These are phyloP conservation scores for Penaeus chinensis DNA, from an alignment of 1,140 invertebrate species.

Conservation along the genomic window DNA sequence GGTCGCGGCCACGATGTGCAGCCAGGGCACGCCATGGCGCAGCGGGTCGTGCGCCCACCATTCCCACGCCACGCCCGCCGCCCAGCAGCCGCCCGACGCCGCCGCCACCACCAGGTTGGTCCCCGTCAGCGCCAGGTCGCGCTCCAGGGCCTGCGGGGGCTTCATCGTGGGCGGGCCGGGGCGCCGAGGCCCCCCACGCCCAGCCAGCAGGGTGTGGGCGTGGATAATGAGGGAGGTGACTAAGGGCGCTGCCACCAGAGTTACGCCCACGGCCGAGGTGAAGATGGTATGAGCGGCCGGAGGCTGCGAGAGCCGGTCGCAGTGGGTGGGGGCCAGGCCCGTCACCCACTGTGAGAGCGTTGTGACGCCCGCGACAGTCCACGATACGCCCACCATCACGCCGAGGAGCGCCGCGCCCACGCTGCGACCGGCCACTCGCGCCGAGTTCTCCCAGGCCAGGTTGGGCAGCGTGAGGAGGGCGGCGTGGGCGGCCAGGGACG, in stretches of 20 bases:
- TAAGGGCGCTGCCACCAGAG: conserved; percentile 71
- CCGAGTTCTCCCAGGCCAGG: conserved; percentile 73
- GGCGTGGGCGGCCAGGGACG: conserved; percentile 76
- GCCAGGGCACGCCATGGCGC: conserved; percentile 42
- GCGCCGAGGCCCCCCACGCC: conserved; percentile 39
- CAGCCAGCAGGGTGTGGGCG: conserved; percentile 56
- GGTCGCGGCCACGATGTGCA: conserved; percentile 56
- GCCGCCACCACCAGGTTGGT: conserved; percentile 62
- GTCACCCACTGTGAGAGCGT: conserved; percentile 58
- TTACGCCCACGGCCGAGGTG: conserved; percentile 66
- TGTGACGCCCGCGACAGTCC: conserved; percentile 64
- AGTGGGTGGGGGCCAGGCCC: conserved; percentile 65
- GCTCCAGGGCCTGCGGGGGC: conserved; percentile 47
- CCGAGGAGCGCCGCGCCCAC: conserved; percentile 70
- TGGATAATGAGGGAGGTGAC: conserved; percentile 67
- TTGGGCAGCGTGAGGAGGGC: conserved; percentile 75
- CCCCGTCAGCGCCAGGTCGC: conserved; percentile 57
- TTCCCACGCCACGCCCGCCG: conserved; percentile 56
- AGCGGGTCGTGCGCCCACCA: conserved; percentile 55
- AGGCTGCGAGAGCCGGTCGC: conserved; percentile 66
- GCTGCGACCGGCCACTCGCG: conserved; percentile 65
- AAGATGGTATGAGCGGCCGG: conserved; percentile 73
- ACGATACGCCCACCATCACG: conserved; percentile 56
- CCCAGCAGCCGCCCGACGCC: conserved; percentile 56
- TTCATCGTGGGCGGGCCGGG: conserved; percentile 49